These are phyloP conservation scores for Gobionotothen gibberifrons DNA, from an alignment of 2,797 vertebrate species.

Conservation along the genomic window DNA sequence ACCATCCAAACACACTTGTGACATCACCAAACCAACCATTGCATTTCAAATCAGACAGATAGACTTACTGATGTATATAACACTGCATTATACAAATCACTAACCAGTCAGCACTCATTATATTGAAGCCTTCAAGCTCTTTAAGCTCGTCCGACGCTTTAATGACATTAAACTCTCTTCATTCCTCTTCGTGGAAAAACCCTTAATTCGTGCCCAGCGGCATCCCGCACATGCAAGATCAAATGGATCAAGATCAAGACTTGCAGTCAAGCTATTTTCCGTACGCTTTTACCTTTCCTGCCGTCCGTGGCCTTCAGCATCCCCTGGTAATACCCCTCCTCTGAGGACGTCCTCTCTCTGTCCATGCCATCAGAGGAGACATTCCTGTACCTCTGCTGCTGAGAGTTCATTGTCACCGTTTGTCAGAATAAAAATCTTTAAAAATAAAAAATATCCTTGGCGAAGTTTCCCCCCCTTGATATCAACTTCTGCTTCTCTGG, in stretches of 20 bases:
- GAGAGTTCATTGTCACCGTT: constrained; percentile 72
- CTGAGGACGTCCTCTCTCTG: constrained; percentile 80
- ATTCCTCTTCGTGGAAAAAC: constrained; percentile 15
- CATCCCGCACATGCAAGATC: constrained; percentile 12
- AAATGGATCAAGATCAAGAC: constrained; percentile 8
- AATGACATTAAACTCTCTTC: constrained; percentile 16
- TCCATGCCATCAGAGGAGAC: constrained; percentile 75
- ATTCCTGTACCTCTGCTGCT: constrained; percentile 80
- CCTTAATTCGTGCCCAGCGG: constrained; percentile 2
- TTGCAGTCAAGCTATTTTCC: constrained; percentile 19
- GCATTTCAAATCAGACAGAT: not conserved
- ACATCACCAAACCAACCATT: not conserved
- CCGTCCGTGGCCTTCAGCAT: constrained; percentile 85
- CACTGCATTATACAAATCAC: not conserved
- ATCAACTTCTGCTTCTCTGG: constrained; percentile 21
- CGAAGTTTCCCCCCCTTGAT: not conserved
- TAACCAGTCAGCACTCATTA: constrained; percentile 8
- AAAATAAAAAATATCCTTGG: constrained; percentile 34
- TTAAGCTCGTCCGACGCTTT: not conserved
- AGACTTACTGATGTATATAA: constrained; percentile 1
- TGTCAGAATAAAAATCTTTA: constrained; percentile 48
- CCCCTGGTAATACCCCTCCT: constrained; percentile 84
- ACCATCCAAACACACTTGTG: not conserved
- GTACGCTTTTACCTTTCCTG: constrained; percentile 83
- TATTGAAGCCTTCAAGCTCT: constrained; percentile 1